phyloP scores from a whole-genome alignment of 1,140 invertebrate species.

The Colletes gigas region DNA sequence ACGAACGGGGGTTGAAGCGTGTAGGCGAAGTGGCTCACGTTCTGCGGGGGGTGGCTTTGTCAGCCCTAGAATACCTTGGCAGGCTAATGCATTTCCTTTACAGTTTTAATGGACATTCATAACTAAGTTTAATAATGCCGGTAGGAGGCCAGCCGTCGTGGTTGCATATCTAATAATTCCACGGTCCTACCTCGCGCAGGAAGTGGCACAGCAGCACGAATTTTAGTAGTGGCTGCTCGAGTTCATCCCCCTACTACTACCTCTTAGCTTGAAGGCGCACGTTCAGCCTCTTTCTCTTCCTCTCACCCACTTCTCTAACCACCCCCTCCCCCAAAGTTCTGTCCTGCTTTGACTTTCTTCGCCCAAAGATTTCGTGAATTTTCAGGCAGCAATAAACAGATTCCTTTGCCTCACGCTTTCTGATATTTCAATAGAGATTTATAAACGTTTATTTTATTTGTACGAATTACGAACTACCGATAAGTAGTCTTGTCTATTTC shows the following conservation, averaged over 20 bases:
- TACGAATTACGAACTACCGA: too few relatives aligned
- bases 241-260: slow-evolving; percentile 27
- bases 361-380: slow-evolving; percentile 1
- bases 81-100: slow-evolving; percentile 81
- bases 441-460: too few relatives aligned
- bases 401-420: neutral
- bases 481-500: too few relatives aligned
- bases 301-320: slow-evolving; percentile 37
- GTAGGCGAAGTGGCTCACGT: slow-evolving; percentile 64
- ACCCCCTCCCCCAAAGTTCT: neutral
- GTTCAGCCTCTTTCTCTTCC: slow-evolving; percentile 43
- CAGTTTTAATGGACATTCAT: slow-evolving; percentile 81
- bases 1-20: slow-evolving; percentile 48
- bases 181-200: slow-evolving; percentile 63
- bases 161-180: slow-evolving; percentile 79
- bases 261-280: slow-evolving; percentile 27
- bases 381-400: neutral
- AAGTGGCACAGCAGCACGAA: slow-evolving; percentile 64
- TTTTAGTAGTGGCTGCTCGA: slow-evolving; percentile 61
- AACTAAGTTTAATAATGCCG: slow-evolving; percentile 80
- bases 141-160: slow-evolving; percentile 71
- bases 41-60: slow-evolving; percentile 70
- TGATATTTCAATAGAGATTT: too few relatives aligned
- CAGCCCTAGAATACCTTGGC: slow-evolving; percentile 65
- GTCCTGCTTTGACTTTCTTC: neutral